These are phyloP conservation scores for Leptinotarsa peninsularis DNA, from an alignment of 2,888 invertebrate genomes.

Conservation along the genomic window DNA sequence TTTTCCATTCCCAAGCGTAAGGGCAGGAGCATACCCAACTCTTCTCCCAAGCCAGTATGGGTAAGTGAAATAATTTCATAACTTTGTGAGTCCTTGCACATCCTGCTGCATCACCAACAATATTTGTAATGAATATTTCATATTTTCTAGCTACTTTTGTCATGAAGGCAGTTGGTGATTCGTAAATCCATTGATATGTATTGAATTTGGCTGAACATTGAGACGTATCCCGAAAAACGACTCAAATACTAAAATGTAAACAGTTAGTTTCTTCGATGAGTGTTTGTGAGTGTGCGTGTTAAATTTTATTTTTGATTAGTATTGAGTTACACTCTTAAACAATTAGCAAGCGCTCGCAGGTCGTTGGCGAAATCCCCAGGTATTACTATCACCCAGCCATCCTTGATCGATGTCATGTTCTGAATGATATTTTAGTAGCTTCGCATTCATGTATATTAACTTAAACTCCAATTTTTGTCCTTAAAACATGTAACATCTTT, in stretches of 20 bases:
- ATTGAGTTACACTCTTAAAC: conserved; percentile 63
- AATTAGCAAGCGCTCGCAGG: conserved; percentile 55
- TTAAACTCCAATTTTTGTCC: no score
- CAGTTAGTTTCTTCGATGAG: conserved; percentile 67
- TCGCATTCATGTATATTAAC: not conserved
- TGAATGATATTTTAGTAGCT: not conserved
- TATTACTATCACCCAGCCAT: conserved; percentile 31
- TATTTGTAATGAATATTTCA: conserved; percentile 64
- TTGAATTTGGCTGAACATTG: conserved; percentile 64
- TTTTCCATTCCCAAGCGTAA: conserved; percentile 81
- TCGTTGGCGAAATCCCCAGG: conserved; percentile 56
- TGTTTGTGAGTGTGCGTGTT: conserved; percentile 67
- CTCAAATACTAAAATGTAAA: conserved; percentile 65
- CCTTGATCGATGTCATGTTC: not conserved
- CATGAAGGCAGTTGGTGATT: conserved; percentile 65
- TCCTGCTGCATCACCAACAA: conserved; percentile 49
- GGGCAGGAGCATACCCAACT: conserved; percentile 79
- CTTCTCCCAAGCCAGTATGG: conserved; percentile 86
- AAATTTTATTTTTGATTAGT: conserved; percentile 62
- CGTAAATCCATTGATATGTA: conserved; percentile 65
- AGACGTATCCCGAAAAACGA: conserved; percentile 61
- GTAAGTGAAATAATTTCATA: conserved; percentile 71
- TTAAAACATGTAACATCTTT: no score
- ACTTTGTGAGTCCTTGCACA: conserved; percentile 36
- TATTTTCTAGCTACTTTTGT: conserved; percentile 66